These are phyloP conservation scores for Pyrocephalus nanus DNA, from an alignment of 2,797 vertebrate species.

Conservation along the genomic window DNA sequence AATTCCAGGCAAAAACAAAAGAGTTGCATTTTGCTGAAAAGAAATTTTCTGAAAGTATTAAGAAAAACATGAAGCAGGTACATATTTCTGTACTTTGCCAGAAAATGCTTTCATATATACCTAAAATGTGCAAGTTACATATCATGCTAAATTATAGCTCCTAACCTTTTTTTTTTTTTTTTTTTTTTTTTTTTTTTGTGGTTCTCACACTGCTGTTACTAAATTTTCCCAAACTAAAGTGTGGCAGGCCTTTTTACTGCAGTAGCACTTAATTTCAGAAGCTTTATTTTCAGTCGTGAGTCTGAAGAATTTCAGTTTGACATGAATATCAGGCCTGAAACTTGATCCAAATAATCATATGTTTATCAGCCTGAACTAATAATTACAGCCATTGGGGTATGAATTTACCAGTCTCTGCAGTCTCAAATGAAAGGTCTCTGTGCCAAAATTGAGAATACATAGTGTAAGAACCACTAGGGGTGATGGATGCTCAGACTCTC, in stretches of 20 bases:
- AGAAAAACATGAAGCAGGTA: not conserved
- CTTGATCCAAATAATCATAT: not conserved
- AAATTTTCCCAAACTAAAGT: not conserved
- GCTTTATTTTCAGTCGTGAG: not conserved
- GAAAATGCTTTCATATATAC: not conserved
- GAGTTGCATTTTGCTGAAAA: not conserved
- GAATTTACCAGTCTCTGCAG: slow-evolving; percentile 21
- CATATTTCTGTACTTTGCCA: not conserved
- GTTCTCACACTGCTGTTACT: not conserved
- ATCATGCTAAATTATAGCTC: not conserved
- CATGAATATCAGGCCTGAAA: not conserved
- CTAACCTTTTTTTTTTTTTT: not conserved
- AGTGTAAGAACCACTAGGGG: slow-evolving; percentile 27
- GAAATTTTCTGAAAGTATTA: not conserved
- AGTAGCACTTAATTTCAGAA: not conserved
- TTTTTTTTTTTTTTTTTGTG: too few species aligned
- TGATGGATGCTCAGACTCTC: slow-evolving; percentile 63
- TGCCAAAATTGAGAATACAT: slow-evolving; percentile 45
- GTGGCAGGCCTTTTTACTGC: not conserved
- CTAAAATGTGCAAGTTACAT: not conserved
- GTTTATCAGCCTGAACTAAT: slow-evolving; percentile 20
- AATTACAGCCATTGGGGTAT: not conserved
- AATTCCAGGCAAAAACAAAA: not conserved
- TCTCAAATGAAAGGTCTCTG: slow-evolving; percentile 42
- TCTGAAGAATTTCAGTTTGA: not conserved